Evolutionary conservation across 2,888 invertebrate species (phyloP).

Genomic region (Drosophila kambysellisi): DNA sequence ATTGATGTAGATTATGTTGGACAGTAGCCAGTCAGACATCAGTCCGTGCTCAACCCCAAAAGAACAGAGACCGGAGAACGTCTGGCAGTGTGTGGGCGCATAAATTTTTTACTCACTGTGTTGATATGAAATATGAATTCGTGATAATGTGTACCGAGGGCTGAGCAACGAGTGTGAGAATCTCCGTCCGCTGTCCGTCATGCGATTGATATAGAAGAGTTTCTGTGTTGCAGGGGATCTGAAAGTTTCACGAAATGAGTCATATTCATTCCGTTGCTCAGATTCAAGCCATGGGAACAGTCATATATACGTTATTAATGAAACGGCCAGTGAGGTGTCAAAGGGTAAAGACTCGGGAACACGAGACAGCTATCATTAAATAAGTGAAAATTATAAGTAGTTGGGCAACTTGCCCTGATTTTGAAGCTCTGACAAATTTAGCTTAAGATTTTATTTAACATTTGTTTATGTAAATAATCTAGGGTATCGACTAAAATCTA

Average conservation of each 20-base stretch:
- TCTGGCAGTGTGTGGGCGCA: constrained; percentile 65
- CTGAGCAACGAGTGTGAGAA: constrained; percentile 44
- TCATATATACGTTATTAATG: constrained; percentile 16
- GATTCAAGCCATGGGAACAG: constrained; percentile 23
- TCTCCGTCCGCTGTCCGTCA: constrained; percentile 24
- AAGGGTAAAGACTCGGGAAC: constrained; percentile 3
- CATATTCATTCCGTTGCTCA: constrained; percentile 20
- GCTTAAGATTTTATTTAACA: neutral
- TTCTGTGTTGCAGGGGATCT: constrained; percentile 12
- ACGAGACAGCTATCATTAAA: neutral
- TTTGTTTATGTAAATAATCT: neutral
- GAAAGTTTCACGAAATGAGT: constrained; percentile 30
- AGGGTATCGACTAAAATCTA: neutral
- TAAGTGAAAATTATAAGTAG: neutral
- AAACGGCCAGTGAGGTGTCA: neutral
- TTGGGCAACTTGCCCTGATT: neutral
- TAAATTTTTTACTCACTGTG: constrained; percentile 63
- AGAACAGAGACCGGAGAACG: neutral
- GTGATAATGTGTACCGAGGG: constrained; percentile 58
- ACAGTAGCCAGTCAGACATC: constrained; percentile 69
- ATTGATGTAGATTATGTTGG: constrained; percentile 75
- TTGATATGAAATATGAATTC: constrained; percentile 71
- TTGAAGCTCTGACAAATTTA: neutral
- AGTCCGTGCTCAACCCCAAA: constrained; percentile 54
- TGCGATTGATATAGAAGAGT: constrained; percentile 37